Evolutionary conservation across 37 sponge, comb jelly and placozoan genomes (phyloP), one percentile per base, ranked within the genome.

Genomic region (Crambe crambe): DNA sequence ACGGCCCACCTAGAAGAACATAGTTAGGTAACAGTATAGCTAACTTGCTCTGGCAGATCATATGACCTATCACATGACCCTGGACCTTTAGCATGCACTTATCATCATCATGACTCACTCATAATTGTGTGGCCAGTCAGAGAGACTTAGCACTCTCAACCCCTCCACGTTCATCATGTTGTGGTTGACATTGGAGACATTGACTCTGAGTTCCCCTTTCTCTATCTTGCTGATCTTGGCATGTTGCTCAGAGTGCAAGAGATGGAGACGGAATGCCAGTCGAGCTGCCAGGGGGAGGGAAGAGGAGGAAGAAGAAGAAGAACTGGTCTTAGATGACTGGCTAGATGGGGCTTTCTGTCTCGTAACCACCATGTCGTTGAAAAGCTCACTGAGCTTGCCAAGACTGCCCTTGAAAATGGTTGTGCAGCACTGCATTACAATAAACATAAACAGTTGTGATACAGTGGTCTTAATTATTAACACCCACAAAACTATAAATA

Each of bases 91-190:
- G n/a, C n/a, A n/a, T n/a, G n/a, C n/a, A n/a, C n/a, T n/a, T n/a
- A n/a, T n/a, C n/a, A n/a, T n/a, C n/a, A n/a, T n/a, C n/a, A n/a
- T n/a, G 17, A 84, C 76, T 79, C 75, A 87, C 93, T 71, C 30
- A 42, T 93, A 93, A 74, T 80, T 61, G 67, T 93, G 93, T 20
- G 93, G 93, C 93, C 93, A 93, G n/a, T 75, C 80, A 15, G 37
- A 26, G 59, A 87, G 80, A 18, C 80, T 86, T 5, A 81, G 82
- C 54, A 75, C 83, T 29, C 93, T 41, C 57, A 89, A 29, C 27
- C 74, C 89, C 76, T 93, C 93, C 20, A 62, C 65, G 66, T 88
- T 56, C 86, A 89, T 85, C 58, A 81, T 32, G n/a, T n/a, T n/a
- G n/a, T n/a, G n/a, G 39, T 73, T 73, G 12, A 43, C 31, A 27